Conservation (phyloP, 2,113 vertebrate genomes). For the Platanista minor region DNA sequence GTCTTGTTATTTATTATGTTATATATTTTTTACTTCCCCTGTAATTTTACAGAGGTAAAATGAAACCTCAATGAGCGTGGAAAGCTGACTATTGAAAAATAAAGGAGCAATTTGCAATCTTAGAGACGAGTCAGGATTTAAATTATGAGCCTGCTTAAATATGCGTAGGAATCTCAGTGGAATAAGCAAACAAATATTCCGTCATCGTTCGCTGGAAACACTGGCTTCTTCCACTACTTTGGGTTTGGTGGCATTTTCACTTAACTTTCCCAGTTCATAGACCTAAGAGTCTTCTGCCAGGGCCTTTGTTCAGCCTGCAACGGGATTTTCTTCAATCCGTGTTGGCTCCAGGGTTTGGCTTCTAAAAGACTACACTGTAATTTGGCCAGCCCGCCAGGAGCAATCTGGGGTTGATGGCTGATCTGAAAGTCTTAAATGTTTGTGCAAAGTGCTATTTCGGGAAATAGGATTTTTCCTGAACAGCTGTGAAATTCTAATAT, state of each 20-base stretch:
- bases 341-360: neutral
- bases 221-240: neutral
- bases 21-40: neutral
- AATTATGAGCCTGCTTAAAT: neutral
- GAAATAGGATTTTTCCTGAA: constrained; percentile 67
- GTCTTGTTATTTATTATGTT: neutral
- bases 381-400: neutral
- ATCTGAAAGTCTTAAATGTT: constrained; percentile 60
- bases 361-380: neutral
- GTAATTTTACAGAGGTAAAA: neutral
- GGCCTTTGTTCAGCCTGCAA: neutral
- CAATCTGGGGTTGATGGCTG: constrained; percentile 26
- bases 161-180: neutral
- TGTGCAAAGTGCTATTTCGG: constrained; percentile 62
- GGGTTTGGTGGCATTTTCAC: neutral
- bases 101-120: neutral
- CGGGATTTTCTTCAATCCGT: neutral
- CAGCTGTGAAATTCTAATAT: constrained; percentile 61
- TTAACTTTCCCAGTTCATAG: neutral
- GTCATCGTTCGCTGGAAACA: neutral
- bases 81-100: neutral
- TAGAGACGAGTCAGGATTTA: neutral
- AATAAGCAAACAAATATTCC: neutral
- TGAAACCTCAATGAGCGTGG: neutral
- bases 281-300: neutral